Conservation (phyloP, 2,113 vertebrate species). For the Sinocyclocheilus maitianheensis region DNA sequence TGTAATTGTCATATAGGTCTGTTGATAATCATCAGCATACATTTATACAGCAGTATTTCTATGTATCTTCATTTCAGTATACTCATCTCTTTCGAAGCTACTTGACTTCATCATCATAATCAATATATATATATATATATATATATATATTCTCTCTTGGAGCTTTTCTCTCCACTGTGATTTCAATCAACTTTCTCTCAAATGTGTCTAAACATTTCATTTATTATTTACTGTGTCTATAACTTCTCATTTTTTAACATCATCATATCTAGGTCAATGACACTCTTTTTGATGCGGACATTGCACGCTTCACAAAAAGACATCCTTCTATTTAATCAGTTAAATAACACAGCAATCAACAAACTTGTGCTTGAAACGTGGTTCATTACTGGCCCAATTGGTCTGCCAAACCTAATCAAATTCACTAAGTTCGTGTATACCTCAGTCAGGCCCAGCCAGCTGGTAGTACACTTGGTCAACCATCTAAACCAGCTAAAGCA, state of each 20-base stretch:
- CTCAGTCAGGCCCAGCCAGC: neutral
- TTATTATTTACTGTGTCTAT: neutral
- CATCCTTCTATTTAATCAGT: no score
- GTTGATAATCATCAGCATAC: no score
- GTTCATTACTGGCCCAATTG: neutral
- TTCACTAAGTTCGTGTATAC: neutral
- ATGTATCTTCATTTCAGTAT: no score
- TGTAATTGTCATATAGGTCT: no score
- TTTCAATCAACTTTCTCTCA: slow-evolving; percentile 5
- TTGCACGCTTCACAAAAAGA: no score
- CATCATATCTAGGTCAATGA: neutral
- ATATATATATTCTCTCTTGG: neutral
- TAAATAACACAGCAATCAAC: no score
- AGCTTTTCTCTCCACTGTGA: neutral
- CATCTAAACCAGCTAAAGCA: neutral
- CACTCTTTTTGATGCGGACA: neutral
- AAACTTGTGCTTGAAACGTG: neutral
- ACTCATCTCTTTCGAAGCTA: no score
- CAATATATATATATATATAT: neutral
- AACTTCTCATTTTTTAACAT: neutral
- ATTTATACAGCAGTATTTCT: no score
- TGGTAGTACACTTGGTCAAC: neutral
- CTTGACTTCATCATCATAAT: no score
- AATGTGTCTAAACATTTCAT: neutral
- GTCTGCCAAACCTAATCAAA: neutral